Evolutionary conservation across 2,888 invertebrate genomes (phyloP), one percentile per base, ranked within the genome.

Genomic region (Macaria notata): DNA sequence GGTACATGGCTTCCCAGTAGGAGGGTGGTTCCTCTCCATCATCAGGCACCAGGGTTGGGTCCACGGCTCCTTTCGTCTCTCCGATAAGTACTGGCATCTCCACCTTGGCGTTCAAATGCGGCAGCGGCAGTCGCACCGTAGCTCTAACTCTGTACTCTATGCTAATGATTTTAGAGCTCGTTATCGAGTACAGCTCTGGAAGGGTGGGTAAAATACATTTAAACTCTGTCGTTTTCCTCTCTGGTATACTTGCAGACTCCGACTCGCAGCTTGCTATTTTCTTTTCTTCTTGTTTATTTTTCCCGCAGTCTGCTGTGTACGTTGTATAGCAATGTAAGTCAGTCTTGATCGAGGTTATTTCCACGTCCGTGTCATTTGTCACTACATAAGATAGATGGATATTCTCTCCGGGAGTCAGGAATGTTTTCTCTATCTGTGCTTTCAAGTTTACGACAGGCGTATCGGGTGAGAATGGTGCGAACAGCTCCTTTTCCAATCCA

Each of bases 361-460:
- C 50, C 6, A 57, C 49, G 7, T 59, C 63, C 0, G 64, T 47
- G 45, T 66, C 46, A 29, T 66, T 68, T 4, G 45, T 54, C 0
- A 65, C 52, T 4, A 19, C 6, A 42, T 61, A 54, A 0, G 44
- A 43, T 2, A 68, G 5, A 2, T 50, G 43, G 0, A 49, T 52
- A 29, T 57, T 60, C 30, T 64, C 62, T 0, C 68, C 68, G 0
- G 68, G 68, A 2, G 42, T 49, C 3, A 66, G 9, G 19, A 46
- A 49, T 0, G 53, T 54, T 42, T 56, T 66, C 3, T 51, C 51
- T 3, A 65, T 44, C 7, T 55, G 48, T 3, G 52, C 64, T 29
- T 57, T 63, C 3, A 68, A 19, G 6, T 57, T 62, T 1, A 68
- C 44, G 0, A 19, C 39, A n/a, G 57, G 59, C 0, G 44, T 47